These are phyloP conservation scores for Drymodes brunneopygia DNA, from an alignment of 2,113 vertebrate genomes.

Conservation along the genomic window DNA sequence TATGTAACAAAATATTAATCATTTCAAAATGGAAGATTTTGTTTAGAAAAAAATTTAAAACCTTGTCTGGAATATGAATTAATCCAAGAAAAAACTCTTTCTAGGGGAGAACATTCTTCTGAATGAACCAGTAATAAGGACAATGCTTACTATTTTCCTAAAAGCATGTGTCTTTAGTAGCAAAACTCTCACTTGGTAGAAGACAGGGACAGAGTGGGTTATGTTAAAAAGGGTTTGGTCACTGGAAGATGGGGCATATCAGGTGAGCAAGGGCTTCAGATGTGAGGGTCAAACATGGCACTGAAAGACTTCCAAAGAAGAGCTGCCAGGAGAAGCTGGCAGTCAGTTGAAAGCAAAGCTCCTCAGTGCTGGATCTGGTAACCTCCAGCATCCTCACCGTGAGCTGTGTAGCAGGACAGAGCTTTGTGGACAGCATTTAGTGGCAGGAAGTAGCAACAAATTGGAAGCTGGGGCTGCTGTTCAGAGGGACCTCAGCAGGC, in stretches of 20 bases:
- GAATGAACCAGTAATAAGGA: neutral
- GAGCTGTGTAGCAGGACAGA: neutral
- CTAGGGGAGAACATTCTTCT: neutral
- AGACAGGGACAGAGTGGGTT: neutral
- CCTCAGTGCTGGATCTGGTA: neutral
- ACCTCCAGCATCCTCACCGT: neutral
- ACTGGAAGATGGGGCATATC: neutral
- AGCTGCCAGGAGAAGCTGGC: neutral
- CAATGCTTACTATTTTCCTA: neutral
- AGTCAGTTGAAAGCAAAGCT: neutral
- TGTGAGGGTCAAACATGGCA: neutral
- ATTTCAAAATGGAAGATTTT: neutral
- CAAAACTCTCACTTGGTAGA: neutral
- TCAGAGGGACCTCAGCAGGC: neutral
- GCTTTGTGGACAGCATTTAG: neutral
- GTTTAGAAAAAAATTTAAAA: neutral
- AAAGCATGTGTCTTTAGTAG: neutral
- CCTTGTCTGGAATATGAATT: neutral
- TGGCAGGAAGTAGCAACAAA: accelerated
- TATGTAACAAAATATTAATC: neutral
- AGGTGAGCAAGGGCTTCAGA: neutral
- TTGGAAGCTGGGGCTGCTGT: neutral
- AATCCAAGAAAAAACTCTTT: neutral
- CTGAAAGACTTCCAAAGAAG: neutral
- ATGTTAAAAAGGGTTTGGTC: neutral